Evolutionary conservation across 1,140 invertebrate species (phyloP), one percentile per base, ranked within the genome.

Genomic region (Frieseomelitta varia): DNA sequence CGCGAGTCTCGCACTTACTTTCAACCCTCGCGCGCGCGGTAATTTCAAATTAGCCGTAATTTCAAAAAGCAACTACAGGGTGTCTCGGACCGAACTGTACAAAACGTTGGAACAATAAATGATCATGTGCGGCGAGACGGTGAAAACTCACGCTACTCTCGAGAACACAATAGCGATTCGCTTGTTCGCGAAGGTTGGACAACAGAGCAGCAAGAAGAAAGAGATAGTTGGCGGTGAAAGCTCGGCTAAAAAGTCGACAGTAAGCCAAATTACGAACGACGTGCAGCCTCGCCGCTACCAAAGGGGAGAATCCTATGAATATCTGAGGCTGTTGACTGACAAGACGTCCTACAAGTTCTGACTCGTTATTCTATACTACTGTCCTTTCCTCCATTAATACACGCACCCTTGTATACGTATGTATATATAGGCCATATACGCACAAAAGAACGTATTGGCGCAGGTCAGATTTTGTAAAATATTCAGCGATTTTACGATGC

Each of bases 331-430:
- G 80, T 76, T 76, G 80, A 82, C 80, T 82, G 80, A 76, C 30
- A 51, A 82, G 80, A 82, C 72, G 34, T 82, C 80, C 73, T 82
- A 82, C 80, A 82, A 82, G 80, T 82, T 82, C 80, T 53, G 63
- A 34, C 73, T 34, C 47, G 69, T 81, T 81, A 74, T 51, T 81
- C 39, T 24, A 63, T 11, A 27, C 27, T 30, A 53, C 27, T 65
- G 47, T n/a, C 30, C 51, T 30, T 81, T 81, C 67, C 47, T 56
- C 24, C 34, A 63, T 47, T 47, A 6, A 24, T 11, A 6, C 8
- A 34, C 27, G 27, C 27, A 27, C 30, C 19, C 34, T 47, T 27
- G 12, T 51, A 34, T 11, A 21, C 2, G 47, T 19, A n/a, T n/a
- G n/a, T n/a, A n/a, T 11, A 39, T 51, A 39, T 39, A 8, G 6